Percentiles rank a stretch among this genome's conserved stretches.
phyloP scores from a whole-genome alignment of 2,113 vertebrate genomes.

The Thamnaconus septentrionalis region DNA sequence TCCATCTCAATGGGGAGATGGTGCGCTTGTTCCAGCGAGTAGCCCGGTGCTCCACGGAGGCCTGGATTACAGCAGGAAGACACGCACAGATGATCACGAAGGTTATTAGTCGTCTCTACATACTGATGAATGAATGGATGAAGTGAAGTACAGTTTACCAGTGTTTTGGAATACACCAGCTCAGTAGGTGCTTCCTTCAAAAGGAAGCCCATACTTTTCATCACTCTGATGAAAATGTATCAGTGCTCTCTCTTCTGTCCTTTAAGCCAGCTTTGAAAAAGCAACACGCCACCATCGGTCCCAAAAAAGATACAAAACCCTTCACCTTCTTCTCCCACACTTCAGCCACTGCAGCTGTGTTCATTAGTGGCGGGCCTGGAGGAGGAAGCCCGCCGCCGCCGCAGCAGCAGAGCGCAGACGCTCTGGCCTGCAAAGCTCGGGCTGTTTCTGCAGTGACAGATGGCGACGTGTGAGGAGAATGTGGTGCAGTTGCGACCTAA shows the following conservation, averaged over 20 bases:
- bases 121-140: background rate
- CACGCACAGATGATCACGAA: slow-evolving; percentile 27
- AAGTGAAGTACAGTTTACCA: too few species aligned
- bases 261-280: too few species aligned
- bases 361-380: slow-evolving; percentile 59
- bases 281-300: slow-evolving; percentile 50
- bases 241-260: slow-evolving; percentile 20
- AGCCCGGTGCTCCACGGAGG: slow-evolving; percentile 93
- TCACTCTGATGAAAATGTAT: slow-evolving; percentile 21
- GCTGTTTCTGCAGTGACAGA: slow-evolving; percentile 71
- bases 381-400: slow-evolving; percentile 40
- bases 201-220: slow-evolving; percentile 39
- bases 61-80: slow-evolving; percentile 72
- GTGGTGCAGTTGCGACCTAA: slow-evolving; percentile 66
- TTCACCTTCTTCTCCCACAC: slow-evolving; percentile 22
- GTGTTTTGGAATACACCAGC: slow-evolving; percentile 34
- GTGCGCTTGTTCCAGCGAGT: slow-evolving; percentile 96
- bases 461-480: slow-evolving; percentile 74
- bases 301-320: slow-evolving; percentile 46
- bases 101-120: slow-evolving; percentile 23
- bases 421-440: slow-evolving; percentile 50
- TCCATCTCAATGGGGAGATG: slow-evolving; percentile 99
- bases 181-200: slow-evolving; percentile 15
- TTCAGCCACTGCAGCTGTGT: slow-evolving; percentile 69
- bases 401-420: slow-evolving; percentile 3